Evolutionary conservation across 92 coral and sea anemone species (phyloP), one percentile per base, ranked within the genome.

Genomic region (Metridium senile): DNA sequence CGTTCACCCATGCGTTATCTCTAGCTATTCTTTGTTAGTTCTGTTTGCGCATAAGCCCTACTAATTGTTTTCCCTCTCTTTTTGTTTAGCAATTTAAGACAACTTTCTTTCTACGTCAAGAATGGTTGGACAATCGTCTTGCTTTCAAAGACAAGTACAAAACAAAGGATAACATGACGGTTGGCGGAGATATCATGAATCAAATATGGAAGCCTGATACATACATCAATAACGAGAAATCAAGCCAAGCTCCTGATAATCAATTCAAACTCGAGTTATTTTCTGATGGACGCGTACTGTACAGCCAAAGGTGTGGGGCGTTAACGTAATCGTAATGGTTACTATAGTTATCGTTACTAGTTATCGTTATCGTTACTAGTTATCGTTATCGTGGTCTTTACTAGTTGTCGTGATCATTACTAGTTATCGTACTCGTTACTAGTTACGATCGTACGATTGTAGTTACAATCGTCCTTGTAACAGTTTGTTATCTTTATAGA

Each of bases 201-300:
- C 98, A 91, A 71, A 86, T 94, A 47, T 94, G 98, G 98, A 74
- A 86, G 54, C 98, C 98, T 9, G 98, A 91, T 53, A 91, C 97
- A 0, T 93, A 91, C 70, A 87, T 94, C 11, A 90, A 89, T 74
- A 91, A 94, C 76, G 98, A 94, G 76, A 94, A 92, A 73, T 88
- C 97, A 20, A 87, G 90, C 35, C 33, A 43, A 45, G 85, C 89
- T 22, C 97, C 97, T 0, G 83, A 88, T 25, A 72, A 82, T 53
- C 93, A 89, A 77, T 94, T 94, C 62, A 79, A 86, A 27, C 90
- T 94, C 19, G 85, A 85, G 29, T 51, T 94, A 18, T 47, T 9
- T 29, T 70, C 91, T 43, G 85, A 81, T 52, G 98, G 97, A 57
- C 77, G 21, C 54, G 46, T 93, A 20, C 69, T 86, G 27, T 87